These are phyloP conservation scores for Glaucopsyche alexis DNA, from an alignment of 2,888 invertebrate genomes.

Conservation along the genomic window DNA sequence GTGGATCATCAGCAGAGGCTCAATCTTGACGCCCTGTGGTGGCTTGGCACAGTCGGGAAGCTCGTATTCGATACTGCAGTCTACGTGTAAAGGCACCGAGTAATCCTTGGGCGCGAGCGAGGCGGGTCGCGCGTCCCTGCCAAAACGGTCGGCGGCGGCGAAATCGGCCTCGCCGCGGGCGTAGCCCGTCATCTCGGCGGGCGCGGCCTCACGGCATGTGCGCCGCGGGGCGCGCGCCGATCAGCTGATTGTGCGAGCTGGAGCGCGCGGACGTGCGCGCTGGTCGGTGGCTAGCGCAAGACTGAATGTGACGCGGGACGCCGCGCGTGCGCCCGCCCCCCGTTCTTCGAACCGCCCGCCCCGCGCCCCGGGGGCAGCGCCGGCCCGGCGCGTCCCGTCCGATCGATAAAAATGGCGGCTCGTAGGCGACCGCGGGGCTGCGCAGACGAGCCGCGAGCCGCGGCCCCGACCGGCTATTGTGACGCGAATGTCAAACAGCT, in stretches of 20 bases:
- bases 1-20: slow-evolving; percentile 93
- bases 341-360: slow-evolving; percentile 46
- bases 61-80: slow-evolving; percentile 95
- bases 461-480: slow-evolving; percentile 43
- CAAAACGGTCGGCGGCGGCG: slow-evolving; percentile 72
- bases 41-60: slow-evolving; percentile 93
- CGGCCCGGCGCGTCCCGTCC: slow-evolving; percentile 45
- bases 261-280: slow-evolving; percentile 65
- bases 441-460: slow-evolving; percentile 37
- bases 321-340: slow-evolving; percentile 52
- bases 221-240: slow-evolving; percentile 72
- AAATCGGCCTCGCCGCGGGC: slow-evolving; percentile 74
- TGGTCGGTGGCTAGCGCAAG: slow-evolving; percentile 58
- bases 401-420: slow-evolving; percentile 60
- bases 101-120: slow-evolving; percentile 86
- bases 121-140: slow-evolving; percentile 71
- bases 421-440: slow-evolving; percentile 38
- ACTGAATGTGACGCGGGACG: slow-evolving; percentile 51
- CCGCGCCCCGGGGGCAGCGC: slow-evolving; percentile 40
- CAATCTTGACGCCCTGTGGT: slow-evolving; percentile 89
- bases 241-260: slow-evolving; percentile 65
- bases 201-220: slow-evolving; percentile 75
- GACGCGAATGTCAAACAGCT: slow-evolving; percentile 69
- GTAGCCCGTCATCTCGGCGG: slow-evolving; percentile 75
- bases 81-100: slow-evolving; percentile 92